Conservation (phyloP, 2,113 vertebrate species). For the Connochaetes taurinus region DNA sequence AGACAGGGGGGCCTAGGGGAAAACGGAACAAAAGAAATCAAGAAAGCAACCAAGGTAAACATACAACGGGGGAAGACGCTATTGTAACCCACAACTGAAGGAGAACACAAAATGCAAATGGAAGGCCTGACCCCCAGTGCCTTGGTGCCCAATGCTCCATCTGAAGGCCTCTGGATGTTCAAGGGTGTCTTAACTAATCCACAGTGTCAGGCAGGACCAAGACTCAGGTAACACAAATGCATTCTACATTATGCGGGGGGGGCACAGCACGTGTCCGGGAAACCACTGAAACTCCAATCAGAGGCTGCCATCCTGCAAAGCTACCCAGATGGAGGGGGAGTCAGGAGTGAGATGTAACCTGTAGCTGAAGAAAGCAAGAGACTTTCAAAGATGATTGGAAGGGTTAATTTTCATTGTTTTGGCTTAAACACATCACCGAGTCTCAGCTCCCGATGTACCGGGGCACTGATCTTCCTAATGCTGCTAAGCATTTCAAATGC, state of each 20-base stretch:
- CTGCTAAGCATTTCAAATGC: conserved; percentile 10
- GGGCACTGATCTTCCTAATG: not conserved
- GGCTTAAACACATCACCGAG: not conserved
- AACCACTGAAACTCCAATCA: not conserved
- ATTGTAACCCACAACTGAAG: conserved; percentile 24
- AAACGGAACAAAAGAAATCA: conserved; percentile 83
- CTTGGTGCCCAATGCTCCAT: conserved; percentile 19
- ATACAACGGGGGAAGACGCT: conserved; percentile 70
- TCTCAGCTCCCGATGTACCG: not conserved
- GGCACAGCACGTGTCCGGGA: not conserved
- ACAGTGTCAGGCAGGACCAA: not conserved
- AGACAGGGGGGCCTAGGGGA: conserved; percentile 96
- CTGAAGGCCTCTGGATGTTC: conserved; percentile 40
- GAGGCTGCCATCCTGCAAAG: conserved; percentile 39
- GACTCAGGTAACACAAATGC: not conserved
- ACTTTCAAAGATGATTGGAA: conserved; percentile 42
- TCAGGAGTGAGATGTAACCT: not conserved
- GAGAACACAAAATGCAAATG: not conserved
- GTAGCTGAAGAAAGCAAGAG: conserved; percentile 67
- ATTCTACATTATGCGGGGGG: not conserved
- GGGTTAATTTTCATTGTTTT: conserved; percentile 7
- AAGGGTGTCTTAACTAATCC: conserved; percentile 19
- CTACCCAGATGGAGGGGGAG: conserved; percentile 48
- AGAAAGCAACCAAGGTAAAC: conserved; percentile 80
- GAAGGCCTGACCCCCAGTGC: not conserved